phyloP scores from a whole-genome alignment of 2,888 invertebrate genomes.

The Lysandra bellargus region DNA sequence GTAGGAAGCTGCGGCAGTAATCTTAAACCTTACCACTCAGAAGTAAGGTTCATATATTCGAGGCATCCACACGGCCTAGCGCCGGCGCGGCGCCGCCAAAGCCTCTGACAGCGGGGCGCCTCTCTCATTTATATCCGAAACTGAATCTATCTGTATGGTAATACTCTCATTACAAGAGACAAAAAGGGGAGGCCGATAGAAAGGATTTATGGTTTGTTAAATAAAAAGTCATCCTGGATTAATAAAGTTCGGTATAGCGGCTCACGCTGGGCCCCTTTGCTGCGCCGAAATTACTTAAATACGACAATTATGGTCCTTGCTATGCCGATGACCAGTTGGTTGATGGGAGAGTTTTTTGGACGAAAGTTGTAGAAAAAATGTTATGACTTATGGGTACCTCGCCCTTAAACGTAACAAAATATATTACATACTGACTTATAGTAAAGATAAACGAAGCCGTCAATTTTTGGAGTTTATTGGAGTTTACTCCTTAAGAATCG shows the following conservation, averaged over 20 bases:
- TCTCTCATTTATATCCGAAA: slow-evolving; percentile 69
- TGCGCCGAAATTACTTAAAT: slow-evolving; percentile 5
- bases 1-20: background rate
- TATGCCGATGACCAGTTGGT: slow-evolving; percentile 8
- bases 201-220: slow-evolving; percentile 54
- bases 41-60: background rate
- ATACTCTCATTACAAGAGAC: slow-evolving; percentile 74
- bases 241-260: slow-evolving; percentile 39
- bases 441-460: too few relatives aligned
- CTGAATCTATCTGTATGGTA: slow-evolving; percentile 78
- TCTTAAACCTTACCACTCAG: background rate
- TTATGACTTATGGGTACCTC: background rate
- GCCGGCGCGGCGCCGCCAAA: slow-evolving; percentile 64
- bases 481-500: too few relatives aligned
- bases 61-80: slow-evolving; percentile 30
- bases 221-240: slow-evolving; percentile 48
- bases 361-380: background rate
- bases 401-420: too few relatives aligned
- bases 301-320: background rate
- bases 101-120: slow-evolving; percentile 68
- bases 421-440: too few relatives aligned
- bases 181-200: slow-evolving; percentile 62
- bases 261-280: slow-evolving; percentile 30
- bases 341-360: background rate
- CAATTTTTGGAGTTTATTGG: too few relatives aligned